Conservation (phyloP, 2,797 vertebrate species). For the Mormyrops boulengeri region DNA sequence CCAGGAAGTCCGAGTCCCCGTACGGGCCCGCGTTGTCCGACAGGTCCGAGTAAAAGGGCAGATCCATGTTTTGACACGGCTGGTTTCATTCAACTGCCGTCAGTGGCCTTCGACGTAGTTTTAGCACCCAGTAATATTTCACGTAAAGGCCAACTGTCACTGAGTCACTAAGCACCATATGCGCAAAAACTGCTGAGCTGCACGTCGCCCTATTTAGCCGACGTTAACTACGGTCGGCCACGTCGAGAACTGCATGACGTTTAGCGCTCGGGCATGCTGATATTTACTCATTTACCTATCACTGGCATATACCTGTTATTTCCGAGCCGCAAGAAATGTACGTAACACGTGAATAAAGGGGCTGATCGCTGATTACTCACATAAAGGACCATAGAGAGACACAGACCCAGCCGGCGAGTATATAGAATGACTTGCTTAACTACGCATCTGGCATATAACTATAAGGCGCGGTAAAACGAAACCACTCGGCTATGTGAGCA, state of each 20-base stretch:
- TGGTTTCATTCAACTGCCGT: constrained; percentile 11
- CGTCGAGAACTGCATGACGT: neutral
- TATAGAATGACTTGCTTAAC: neutral
- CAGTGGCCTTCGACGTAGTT: neutral
- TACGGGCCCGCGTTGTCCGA: constrained; percentile 55
- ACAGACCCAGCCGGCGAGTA: neutral
- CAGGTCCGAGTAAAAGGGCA: constrained; percentile 63
- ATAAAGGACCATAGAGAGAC: neutral
- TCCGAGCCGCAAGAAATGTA: neutral
- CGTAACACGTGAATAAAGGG: neutral
- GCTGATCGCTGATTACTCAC: neutral
- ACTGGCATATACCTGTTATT: neutral
- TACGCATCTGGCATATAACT: neutral
- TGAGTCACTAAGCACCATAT: neutral
- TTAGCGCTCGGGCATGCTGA: neutral
- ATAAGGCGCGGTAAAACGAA: neutral
- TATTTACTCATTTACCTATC: neutral
- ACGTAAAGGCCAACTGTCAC: neutral
- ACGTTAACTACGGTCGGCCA: neutral
- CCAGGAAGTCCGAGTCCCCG: constrained; percentile 59
- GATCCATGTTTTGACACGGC: constrained; percentile 47
- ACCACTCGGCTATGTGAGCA: neutral
- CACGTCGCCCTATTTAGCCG: neutral
- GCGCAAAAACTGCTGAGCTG: neutral
- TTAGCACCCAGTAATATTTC: neutral